Percentiles rank a stretch among this genome's conserved stretches.
phyloP scores from a whole-genome alignment of 2,113 vertebrate genomes.

The mouse (Mus musculus) region GRCm39 chr12:89738501-89739000 shows the following conservation, averaged over 20 bases:
- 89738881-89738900: slow-evolving; percentile 38
- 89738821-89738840: slow-evolving; percentile 31
- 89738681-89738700: not conserved
- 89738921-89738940: slow-evolving; percentile 59
- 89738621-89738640: not conserved
- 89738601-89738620: not conserved
- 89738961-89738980: slow-evolving; percentile 68
- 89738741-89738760: not conserved
- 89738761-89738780: not conserved
- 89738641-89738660: not conserved
- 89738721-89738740: not conserved
- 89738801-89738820: slow-evolving; percentile 47
- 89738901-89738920: slow-evolving; percentile 72
- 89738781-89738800: slow-evolving; percentile 57
- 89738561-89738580: not conserved
- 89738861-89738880: slow-evolving; percentile 61
- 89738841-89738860: slow-evolving; percentile 32
- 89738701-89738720: not conserved
- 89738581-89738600: not conserved
- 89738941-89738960: slow-evolving; percentile 43
- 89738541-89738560: not conserved
- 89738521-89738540: not conserved
- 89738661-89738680: not conserved
- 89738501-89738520: not conserved
- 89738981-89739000: slow-evolving; percentile 71